Evolutionary conservation across 2,888 invertebrate genomes (phyloP).

Genomic region (Poecilus cupreus): DNA sequence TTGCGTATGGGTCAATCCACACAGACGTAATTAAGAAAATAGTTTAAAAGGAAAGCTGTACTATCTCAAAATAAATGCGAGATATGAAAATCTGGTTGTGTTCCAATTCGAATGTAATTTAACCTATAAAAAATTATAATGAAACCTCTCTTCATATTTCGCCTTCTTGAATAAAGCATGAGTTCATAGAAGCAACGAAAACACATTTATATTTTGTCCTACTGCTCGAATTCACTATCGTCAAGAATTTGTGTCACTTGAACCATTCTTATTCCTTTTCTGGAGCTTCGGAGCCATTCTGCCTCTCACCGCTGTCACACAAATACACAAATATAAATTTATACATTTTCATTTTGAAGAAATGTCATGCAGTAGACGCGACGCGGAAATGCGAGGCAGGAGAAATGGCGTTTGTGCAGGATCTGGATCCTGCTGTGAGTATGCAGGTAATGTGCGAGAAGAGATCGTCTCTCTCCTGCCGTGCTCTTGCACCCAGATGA

Average conservation of each 20-base stretch:
- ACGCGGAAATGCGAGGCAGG: conserved; percentile 1
- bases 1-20: too few relatives aligned
- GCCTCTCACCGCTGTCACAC: conserved; percentile 34
- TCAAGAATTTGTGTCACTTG: conserved; percentile 23
- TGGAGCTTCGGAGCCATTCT: neutral
- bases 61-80: too few relatives aligned
- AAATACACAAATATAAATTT: conserved; percentile 55
- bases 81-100: too few relatives aligned
- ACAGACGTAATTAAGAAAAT: too few relatives aligned
- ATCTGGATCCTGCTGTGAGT: conserved; percentile 1
- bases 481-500: neutral
- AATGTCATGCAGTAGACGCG: conserved; percentile 45
- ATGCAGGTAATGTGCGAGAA: conserved; percentile 45
- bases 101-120: too few relatives aligned
- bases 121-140: too few relatives aligned
- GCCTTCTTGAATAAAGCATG: neutral
- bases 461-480: neutral
- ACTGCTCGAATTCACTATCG: neutral
- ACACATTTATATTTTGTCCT: neutral
- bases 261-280: neutral
- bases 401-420: neutral
- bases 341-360: conserved; percentile 57
- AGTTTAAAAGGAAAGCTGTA: too few relatives aligned
- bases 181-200: neutral
- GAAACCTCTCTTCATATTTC: too few relatives aligned